phyloP scores from a whole-genome alignment of 2,113 vertebrate genomes.

The Ochotona princeps region DNA sequence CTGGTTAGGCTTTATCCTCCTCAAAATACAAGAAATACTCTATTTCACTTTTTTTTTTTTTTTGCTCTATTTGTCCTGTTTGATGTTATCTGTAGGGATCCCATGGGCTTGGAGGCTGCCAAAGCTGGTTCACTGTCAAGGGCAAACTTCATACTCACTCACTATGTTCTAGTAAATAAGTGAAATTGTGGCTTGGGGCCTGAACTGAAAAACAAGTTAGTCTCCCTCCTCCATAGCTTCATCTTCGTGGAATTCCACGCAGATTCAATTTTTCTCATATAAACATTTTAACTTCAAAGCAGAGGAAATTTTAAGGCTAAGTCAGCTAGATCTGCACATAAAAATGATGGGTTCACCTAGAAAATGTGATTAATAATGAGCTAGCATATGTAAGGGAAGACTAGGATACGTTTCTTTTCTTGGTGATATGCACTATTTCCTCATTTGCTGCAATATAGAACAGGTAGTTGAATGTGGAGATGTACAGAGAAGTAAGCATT shows the following conservation, averaged over 20 bases:
- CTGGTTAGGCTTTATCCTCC: conserved; percentile 20
- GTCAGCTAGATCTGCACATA: not conserved
- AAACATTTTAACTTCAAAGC: not conserved
- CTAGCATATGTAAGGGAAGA: not conserved
- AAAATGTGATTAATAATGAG: not conserved
- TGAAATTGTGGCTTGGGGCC: conserved; percentile 53
- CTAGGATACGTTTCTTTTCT: not conserved
- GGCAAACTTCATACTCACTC: not conserved
- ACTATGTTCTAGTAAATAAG: not conserved
- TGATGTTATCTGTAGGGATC: conserved; percentile 66
- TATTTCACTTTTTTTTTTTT: conserved; percentile 32
- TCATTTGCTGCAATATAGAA: not conserved
- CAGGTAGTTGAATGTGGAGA: not conserved
- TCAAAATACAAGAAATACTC: conserved; percentile 24
- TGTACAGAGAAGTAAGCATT: not conserved
- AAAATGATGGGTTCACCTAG: not conserved
- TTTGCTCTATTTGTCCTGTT: conserved; percentile 45
- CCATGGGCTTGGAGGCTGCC: not conserved
- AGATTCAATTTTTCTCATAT: not conserved
- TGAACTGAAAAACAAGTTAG: conserved; percentile 48
- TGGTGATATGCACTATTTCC: not conserved
- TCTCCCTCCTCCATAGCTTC: not conserved
- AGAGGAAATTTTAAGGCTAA: not conserved
- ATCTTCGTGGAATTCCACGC: not conserved
- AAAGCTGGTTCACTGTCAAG: conserved; percentile 17